Base-by-base conservation (phyloP, 23 tunicate species). In the Aplidium turbinatum region DNA sequence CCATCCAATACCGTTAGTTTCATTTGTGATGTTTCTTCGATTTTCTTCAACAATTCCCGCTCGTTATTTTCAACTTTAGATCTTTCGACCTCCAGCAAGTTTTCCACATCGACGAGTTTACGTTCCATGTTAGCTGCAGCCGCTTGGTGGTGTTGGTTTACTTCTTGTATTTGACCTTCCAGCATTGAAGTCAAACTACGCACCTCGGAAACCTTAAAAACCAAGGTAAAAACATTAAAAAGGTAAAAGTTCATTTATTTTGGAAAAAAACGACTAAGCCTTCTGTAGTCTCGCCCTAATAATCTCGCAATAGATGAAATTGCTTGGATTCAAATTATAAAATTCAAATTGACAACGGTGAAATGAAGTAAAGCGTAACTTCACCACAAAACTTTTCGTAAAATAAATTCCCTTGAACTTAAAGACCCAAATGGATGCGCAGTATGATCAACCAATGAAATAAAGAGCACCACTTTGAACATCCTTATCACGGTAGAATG, bases 81-180 rank as follows among this genome's bases (percentile, higher is more conserved):
- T 38, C 69, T 58, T 13, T 58, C 38, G 3, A 35, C 28, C 4
- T 58, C 25, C 54, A 75, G 35, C 28, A 57, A 28, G 35, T 23
- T 20, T 38, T 34, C 29, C 9, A 57, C 35, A 1, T 33, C 66
- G 19, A 6, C 50, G 24, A 86, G 24, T 31, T 86, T 68, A n/a
- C 63, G 69, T 45, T 86, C 75, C 1, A 86, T 62, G 9, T 35
- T 23, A 4, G 58, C 29, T 7, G 51, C 72, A 19, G 66, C 73
- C 42, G 50, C 68, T 35, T 40, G 40, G 35, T 86, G 93, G 63
- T 79, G 85, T 4, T 54, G 58, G 7, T 80, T 38, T 6, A 75
- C 38, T 58, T 86, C 93, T 46, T 80, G 67, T 22, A 86, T 73
- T 52, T 86, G 93, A 18, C 46, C n/a, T 61, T 86, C 93, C 50